phyloP scores from a whole-genome alignment of 37 sponge, comb jelly and placozoan species.

The Haliclona indistincta region DNA sequence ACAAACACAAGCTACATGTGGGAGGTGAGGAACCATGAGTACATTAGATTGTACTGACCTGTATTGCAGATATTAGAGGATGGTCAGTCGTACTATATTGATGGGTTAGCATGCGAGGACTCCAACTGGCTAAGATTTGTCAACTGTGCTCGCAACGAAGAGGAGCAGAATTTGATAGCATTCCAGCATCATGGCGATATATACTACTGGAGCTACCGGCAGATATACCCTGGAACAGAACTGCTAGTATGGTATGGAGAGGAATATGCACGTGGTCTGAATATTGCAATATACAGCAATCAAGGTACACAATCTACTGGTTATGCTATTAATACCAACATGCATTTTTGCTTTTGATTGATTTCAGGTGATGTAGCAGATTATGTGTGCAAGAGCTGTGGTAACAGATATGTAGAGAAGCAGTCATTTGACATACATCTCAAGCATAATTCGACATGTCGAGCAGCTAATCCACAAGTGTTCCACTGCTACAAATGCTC shows the following conservation, averaged over 20 bases:
- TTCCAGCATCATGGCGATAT: constrained; percentile 82
- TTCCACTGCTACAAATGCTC: constrained; percentile 58
- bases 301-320: not conserved
- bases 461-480: constrained; percentile 50
- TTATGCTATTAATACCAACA: not conserved
- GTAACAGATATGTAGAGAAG: constrained; percentile 46
- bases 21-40: constrained; percentile 78
- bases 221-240: constrained; percentile 69
- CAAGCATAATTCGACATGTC: constrained; percentile 29
- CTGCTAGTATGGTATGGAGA: constrained; percentile 79
- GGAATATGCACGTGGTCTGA: constrained; percentile 70
- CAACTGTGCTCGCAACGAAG: constrained; percentile 87
- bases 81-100: constrained; percentile 53
- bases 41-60: too few relatives aligned
- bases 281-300: constrained; percentile 31
- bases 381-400: constrained; percentile 31
- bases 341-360: not conserved
- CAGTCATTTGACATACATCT: constrained; percentile 51
- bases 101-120: constrained; percentile 46
- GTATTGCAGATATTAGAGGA: constrained; percentile 48
- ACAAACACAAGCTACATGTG: constrained; percentile 67
- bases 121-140: constrained; percentile 91
- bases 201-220: constrained; percentile 73
- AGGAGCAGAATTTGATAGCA: constrained; percentile 92
- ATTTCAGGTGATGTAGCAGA: not conserved